These are phyloP conservation scores for Melopsittacus undulatus DNA, from an alignment of 2,797 vertebrate genomes.

Conservation along the genomic window DNA sequence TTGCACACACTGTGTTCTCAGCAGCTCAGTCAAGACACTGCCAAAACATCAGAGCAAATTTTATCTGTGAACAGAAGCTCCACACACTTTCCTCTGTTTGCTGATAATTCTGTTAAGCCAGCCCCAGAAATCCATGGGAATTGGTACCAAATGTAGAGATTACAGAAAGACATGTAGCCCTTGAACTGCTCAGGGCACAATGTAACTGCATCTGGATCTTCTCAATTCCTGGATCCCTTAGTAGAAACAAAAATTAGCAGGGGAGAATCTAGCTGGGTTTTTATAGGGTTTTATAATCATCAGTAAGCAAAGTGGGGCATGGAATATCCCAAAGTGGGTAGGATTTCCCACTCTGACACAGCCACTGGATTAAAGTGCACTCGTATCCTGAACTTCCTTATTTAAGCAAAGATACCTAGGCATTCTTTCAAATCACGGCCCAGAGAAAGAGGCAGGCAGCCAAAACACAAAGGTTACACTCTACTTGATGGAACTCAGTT, in stretches of 20 bases:
- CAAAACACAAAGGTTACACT: slow-evolving; percentile 11
- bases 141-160: background rate
- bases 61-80: background rate
- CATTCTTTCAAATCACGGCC: background rate
- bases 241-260: background rate
- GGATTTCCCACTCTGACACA: background rate
- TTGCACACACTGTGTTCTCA: background rate
- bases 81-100: background rate
- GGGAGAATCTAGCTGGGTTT: background rate
- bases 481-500: background rate
- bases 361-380: background rate
- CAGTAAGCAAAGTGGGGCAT: background rate
- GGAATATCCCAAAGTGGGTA: background rate
- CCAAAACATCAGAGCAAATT: background rate
- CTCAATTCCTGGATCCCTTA: background rate
- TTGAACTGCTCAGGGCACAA: background rate
- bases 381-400: background rate
- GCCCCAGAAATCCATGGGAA: background rate
- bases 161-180: background rate
- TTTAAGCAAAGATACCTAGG: background rate
- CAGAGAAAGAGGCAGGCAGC: background rate
- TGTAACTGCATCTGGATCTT: background rate
- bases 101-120: background rate
- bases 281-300: background rate
- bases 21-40: background rate